Conservation (phyloP, 2,797 vertebrate genomes). For the Sphaeramia orbicularis region DNA sequence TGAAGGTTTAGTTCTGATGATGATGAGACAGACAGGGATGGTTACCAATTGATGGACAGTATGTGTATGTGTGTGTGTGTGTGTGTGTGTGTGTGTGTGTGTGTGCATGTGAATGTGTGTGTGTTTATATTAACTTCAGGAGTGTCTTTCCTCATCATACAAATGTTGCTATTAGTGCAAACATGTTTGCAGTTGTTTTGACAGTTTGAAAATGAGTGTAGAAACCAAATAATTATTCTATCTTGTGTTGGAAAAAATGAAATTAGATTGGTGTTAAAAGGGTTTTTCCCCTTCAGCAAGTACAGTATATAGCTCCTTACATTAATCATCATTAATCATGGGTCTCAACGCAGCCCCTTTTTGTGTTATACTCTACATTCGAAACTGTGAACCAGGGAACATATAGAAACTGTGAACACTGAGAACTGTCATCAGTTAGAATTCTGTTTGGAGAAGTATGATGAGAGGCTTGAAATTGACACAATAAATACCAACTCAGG, state of each 20-base stretch:
- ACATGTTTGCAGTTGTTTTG: constrained; percentile 42
- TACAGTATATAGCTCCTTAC: constrained; percentile 15
- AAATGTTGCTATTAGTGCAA: constrained; percentile 34
- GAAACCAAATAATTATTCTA: constrained; percentile 25
- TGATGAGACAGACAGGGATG: constrained; percentile 36
- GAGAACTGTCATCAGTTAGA: background rate
- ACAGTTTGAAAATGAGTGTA: constrained; percentile 51
- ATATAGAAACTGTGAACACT: background rate
- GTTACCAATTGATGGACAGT: constrained; percentile 16
- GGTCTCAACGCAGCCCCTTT: constrained; percentile 4
- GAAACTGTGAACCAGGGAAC: constrained; percentile 1
- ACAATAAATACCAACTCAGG: background rate
- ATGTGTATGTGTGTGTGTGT: no score
- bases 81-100: constrained; percentile 14
- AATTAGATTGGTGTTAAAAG: constrained; percentile 38
- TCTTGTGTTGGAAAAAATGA: constrained; percentile 18
- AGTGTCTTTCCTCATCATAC: constrained; percentile 23
- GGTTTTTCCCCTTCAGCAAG: constrained; percentile 8
- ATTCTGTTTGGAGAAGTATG: constrained; percentile 3
- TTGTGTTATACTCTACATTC: constrained; percentile 21
- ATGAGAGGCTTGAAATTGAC: background rate
- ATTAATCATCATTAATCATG: constrained; percentile 36
- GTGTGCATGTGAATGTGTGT: constrained; percentile 6
- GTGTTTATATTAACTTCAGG: constrained; percentile 26
- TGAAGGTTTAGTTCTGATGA: constrained; percentile 64